These are phyloP conservation scores for Ectemnius lituratus DNA, from an alignment of 2,888 invertebrate species.

Conservation along the genomic window DNA sequence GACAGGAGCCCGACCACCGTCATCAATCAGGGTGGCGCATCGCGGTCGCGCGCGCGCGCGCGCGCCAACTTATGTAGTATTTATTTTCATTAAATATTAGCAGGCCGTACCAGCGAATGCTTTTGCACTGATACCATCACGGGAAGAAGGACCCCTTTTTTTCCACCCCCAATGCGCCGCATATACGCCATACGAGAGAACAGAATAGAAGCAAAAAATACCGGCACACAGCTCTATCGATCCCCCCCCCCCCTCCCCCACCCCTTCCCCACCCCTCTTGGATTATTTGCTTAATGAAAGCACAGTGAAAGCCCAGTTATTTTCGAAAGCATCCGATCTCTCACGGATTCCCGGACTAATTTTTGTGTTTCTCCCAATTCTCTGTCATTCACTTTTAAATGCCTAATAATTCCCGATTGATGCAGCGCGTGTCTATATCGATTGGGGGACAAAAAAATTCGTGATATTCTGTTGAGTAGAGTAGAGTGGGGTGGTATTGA, in stretches of 20 bases:
- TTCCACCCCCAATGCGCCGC: not conserved
- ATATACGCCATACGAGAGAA: too few species aligned
- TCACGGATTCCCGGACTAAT: too few species aligned
- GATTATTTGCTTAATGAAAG: not conserved
- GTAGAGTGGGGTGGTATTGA: too few species aligned
- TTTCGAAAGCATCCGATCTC: not conserved
- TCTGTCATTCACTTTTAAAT: too few species aligned
- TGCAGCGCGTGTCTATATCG: too few species aligned
- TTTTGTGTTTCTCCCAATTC: too few species aligned
- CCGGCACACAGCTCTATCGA: not conserved
- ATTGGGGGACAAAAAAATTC: too few species aligned
- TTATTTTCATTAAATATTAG: constrained; percentile 76
- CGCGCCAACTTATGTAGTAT: constrained; percentile 75
- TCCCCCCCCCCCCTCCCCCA: not conserved
- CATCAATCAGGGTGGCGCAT: constrained; percentile 73
- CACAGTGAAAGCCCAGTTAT: not conserved
- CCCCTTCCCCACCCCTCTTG: too few species aligned
- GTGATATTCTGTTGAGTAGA: too few species aligned
- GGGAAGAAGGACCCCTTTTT: not conserved
- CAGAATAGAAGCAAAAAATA: not conserved
- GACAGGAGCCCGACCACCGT: constrained; percentile 68
- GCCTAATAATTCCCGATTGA: too few species aligned
- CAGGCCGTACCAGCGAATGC: constrained; percentile 22
- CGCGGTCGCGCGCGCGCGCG: constrained; percentile 66
- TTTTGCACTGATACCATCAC: not conserved